phyloP scores from a whole-genome alignment of 2,888 invertebrate genomes.

The Sericinus montela region DNA sequence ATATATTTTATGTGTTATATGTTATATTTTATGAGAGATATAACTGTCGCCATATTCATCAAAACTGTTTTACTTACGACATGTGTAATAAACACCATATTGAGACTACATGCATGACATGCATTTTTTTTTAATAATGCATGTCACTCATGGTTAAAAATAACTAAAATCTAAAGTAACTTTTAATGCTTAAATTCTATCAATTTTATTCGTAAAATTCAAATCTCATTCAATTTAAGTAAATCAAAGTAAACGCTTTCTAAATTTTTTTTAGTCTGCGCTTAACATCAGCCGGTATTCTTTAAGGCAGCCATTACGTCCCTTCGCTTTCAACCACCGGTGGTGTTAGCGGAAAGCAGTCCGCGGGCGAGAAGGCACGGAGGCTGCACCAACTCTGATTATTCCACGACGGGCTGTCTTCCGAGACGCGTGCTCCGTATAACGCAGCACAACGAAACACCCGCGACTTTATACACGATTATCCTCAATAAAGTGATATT shows the following conservation, averaged over 20 bases:
- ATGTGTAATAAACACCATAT: too few species aligned
- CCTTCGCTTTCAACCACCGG: conserved; percentile 31
- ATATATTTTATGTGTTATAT: too few species aligned
- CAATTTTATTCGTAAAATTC: too few species aligned
- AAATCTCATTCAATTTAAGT: too few species aligned
- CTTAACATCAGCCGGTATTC: background rate
- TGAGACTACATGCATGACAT: too few species aligned
- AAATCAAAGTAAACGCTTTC: conserved; percentile 8
- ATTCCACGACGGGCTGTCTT: conserved; percentile 48
- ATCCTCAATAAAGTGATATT: conserved; percentile 4
- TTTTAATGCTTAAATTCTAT: too few species aligned
- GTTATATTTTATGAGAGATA: too few species aligned
- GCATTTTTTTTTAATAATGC: too few species aligned
- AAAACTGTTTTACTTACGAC: too few species aligned
- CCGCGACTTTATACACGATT: background rate
- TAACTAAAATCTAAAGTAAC: too few species aligned
- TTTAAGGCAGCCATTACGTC: conserved; percentile 50
- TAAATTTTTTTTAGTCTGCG: conserved; percentile 7
- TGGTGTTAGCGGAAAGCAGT: conserved; percentile 34
- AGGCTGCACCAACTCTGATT: conserved; percentile 41
- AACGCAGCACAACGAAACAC: conserved; percentile 19
- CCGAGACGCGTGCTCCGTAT: conserved; percentile 39
- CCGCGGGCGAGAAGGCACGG: conserved; percentile 57
- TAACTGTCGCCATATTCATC: too few species aligned
- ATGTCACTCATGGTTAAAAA: too few species aligned